A percentile compares a stretch with the other conserved stretches of the same genome.
Conservation (phyloP, 2,888 invertebrate species). For the Osmoderma eremita region DNA sequence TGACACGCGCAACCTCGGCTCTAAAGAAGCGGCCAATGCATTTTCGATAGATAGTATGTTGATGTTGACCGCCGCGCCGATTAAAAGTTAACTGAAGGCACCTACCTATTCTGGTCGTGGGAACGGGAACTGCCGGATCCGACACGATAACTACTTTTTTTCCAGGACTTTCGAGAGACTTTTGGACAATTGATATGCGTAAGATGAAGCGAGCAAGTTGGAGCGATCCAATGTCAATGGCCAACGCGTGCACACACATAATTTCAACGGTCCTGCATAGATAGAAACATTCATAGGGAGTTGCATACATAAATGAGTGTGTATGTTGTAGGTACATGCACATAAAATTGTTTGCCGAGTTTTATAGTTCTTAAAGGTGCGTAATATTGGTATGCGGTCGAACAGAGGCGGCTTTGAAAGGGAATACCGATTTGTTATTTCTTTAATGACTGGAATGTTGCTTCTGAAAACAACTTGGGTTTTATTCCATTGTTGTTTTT, state of each 20-base stretch:
- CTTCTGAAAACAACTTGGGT: too few relatives aligned
- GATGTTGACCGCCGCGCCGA: background rate
- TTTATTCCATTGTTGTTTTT: too few relatives aligned
- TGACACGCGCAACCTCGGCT: conserved; percentile 3
- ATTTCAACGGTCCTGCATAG: background rate
- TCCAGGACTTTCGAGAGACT: conserved; percentile 27
- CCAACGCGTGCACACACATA: conserved; percentile 16
- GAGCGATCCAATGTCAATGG: conserved; percentile 32
- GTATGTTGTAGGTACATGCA: background rate
- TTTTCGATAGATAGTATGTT: conserved; percentile 7
- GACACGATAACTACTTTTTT: conserved; percentile 15
- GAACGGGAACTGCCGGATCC: conserved; percentile 17
- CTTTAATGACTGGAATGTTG: too few relatives aligned
- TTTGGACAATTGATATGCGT: conserved; percentile 34
- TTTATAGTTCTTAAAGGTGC: conserved; percentile 21
- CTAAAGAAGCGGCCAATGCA: conserved; percentile 17
- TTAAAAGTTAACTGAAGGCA: too few relatives aligned
- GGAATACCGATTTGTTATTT: too few relatives aligned
- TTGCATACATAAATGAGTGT: background rate
- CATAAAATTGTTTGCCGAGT: conserved; percentile 11
- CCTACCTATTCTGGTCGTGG: conserved; percentile 10
- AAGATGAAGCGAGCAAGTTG: conserved; percentile 25
- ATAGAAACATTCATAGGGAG: too few relatives aligned
- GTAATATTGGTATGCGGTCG: conserved; percentile 19
- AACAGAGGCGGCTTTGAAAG: background rate